Base-by-base conservation (phyloP, 2,797 vertebrate species). In the Ptychobarbus kaznakovi region DNA sequence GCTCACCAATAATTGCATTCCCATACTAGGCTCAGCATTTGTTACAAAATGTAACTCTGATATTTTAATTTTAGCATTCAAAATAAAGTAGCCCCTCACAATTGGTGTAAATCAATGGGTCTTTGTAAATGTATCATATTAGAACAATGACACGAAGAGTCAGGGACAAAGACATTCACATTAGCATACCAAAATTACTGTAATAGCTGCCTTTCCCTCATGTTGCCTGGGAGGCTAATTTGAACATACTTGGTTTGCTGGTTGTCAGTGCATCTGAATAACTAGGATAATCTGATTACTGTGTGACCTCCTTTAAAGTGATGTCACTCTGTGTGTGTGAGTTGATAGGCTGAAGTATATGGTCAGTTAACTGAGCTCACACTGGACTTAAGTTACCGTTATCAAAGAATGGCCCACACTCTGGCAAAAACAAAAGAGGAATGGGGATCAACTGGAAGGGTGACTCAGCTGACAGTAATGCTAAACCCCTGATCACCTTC, bases 221-320 rank as follows among this genome's bases (percentile, higher is more conserved):
- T 78, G 80, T 86, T 87, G 81, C 88, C 13, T 0, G 18, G 84
- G 86, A 73, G 88, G 82, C 88, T 86, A 88, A 80, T 89, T 86
- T 86, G 32, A 88, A 85, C 82, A 53, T 51, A 70, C 82, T 86
- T 32, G 25, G 70, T 72, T 81, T 20, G 40, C 66, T 86, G 86
- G 74, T 40, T 63, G 53, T 75, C 53, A 73, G 85, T 58, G 83
- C 88, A 73, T 86, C 88, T 85, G 86, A 89, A 84, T 86, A 90
- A 91, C 82, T 11, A 73, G 82, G 87, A 93, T 94, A 93, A 95
- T 95, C 91, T 94, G 91, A 95, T 94, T 93, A 93, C 85, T 6
- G 25, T 6, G 28, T 93, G 91, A 91, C 92, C 92, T 92, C 91
- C 83, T 93, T 90, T 91, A 12, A 85, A 88, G 89, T 89, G 91